Evolutionary conservation across 2,113 vertebrate species (phyloP), one percentile per base, ranked within the genome.

Genomic region (Shinisaurus crocodilurus): DNA sequence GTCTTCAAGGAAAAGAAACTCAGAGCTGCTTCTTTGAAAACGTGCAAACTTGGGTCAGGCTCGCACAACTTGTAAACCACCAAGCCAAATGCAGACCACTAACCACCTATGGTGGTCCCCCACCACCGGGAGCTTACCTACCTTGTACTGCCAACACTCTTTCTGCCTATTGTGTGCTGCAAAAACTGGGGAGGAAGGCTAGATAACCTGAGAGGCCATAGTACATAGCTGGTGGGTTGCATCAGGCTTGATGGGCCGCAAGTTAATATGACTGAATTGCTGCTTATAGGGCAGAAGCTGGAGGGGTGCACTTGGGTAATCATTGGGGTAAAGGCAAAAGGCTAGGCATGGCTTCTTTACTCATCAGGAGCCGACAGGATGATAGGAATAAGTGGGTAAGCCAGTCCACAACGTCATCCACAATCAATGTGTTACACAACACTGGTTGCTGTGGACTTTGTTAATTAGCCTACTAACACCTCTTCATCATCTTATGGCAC

Each of bases 1-100:
- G n/a, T 81, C 93, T 90, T 50, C 79, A 85, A 91, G 29, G 81
- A 18, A 88, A 91, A 76, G 54, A 90, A 40, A 90, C 6, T n/a
- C 15, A n/a, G 50, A 81, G 13, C 13, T 60, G 1, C 50, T n/a
- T 54, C 50, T n/a, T 18, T 20, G 50, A n/a, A 57, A 82, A 57
- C 3, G 32, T 20, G 3, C 6, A 29, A 45, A 13, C 50, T 70
- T 57, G 50, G 48, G 1, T 18, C 50, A 54, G 15, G 5, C 48
- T 7, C 18, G 15, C 15, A 57, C 29, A 81, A 32, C 6, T 82
- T n/a, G 50, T 82, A n/a, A n/a, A n/a, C n/a, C n/a, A n/a, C n/a
- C n/a, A n/a, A n/a, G n/a, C n/a, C n/a, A n/a, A n/a, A n/a, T 5
- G 9, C 16, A 50, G 74, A n/a, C 2, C n/a, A 48, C 25, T 13